Base-by-base conservation (phyloP, 2,888 invertebrate species). In the Ommatoiulus sabulosus region DNA sequence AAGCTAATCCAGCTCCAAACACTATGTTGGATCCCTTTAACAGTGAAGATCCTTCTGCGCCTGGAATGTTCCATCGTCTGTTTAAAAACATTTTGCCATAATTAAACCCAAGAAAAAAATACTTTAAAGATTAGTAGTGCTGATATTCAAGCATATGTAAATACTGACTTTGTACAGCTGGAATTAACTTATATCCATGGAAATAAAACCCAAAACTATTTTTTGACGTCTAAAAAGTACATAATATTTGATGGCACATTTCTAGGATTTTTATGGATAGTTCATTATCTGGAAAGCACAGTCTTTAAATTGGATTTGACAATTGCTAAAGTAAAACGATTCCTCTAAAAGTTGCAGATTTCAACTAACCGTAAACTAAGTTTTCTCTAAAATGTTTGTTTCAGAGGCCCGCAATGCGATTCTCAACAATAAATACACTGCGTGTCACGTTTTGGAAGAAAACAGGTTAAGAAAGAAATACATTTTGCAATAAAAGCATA, bases 71-170 rank as follows among this genome's bases (percentile, higher is more conserved):
- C 52, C 46, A 43, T n/a, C 44, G 52, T 20, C 52, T 87, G 57
- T 46, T 52, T 87, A 87, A 87, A 24, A 43, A 57, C 10, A 46
- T 87, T 46, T 87, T 46, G 48, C 86, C 86, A 44, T 86, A 20
- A 63, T n/a, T n/a, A 6, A 63, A 63, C 17, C 63, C 17, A 63
- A 85, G n/a, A 4, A 84, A 6, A 85, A 44, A 43, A 24, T 8
- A 72, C 24, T 7, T n/a, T 3, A 8, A 72, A 24, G 3, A 24
- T 4, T 20, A 24, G 24, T 72, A 24, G n/a, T 0, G 7, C 8
- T 24, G 72, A 72, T 24, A 63, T 63, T 63, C 63, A 4, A 4
- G 1, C 6, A 24, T 72, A 24, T 72, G 72, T 72, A 72, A 24
- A 72, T 72, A 72, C 24, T 24, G 24, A 8, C 24, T 20, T 6